phyloP scores from a whole-genome alignment of 2,113 vertebrate genomes.

The Ranitomeya imitator region DNA sequence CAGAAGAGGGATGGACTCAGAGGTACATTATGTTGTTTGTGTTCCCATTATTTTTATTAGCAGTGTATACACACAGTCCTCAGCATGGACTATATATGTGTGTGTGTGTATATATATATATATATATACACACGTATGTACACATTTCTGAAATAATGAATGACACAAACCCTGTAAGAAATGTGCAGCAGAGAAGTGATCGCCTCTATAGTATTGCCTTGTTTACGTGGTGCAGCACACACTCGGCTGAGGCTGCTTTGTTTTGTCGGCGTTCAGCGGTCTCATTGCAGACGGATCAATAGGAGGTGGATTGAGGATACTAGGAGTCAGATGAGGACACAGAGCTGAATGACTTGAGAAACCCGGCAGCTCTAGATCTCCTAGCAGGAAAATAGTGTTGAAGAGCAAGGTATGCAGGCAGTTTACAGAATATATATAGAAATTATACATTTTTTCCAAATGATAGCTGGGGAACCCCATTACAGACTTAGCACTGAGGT shows the following conservation, averaged over 20 bases:
- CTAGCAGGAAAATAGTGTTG: not conserved
- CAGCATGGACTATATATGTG: not conserved
- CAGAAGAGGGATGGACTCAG: too few species aligned
- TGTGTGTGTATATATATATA: too few species aligned
- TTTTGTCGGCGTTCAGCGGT: constrained; percentile 32
- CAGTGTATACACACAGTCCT: too few species aligned
- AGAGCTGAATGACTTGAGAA: not conserved
- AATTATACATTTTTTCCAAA: too few species aligned
- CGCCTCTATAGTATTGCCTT: not conserved
- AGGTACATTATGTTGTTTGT: too few species aligned
- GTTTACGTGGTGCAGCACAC: not conserved
- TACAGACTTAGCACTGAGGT: too few species aligned
- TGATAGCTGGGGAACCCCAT: too few species aligned
- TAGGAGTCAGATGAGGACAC: constrained; percentile 38
- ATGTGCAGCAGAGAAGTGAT: not conserved
- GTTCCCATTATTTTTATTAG: too few species aligned
- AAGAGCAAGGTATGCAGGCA: not conserved
- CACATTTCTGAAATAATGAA: too few species aligned
- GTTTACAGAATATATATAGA: too few species aligned
- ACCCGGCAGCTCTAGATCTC: not conserved
- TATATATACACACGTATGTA: not conserved
- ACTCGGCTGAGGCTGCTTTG: not conserved
- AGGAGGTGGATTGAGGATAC: constrained; percentile 42
- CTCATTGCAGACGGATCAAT: constrained; percentile 50
- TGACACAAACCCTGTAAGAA: too few species aligned